These are phyloP conservation scores for Polyommatus iphigenia DNA, from an alignment of 2,888 invertebrate species.

Conservation along the genomic window DNA sequence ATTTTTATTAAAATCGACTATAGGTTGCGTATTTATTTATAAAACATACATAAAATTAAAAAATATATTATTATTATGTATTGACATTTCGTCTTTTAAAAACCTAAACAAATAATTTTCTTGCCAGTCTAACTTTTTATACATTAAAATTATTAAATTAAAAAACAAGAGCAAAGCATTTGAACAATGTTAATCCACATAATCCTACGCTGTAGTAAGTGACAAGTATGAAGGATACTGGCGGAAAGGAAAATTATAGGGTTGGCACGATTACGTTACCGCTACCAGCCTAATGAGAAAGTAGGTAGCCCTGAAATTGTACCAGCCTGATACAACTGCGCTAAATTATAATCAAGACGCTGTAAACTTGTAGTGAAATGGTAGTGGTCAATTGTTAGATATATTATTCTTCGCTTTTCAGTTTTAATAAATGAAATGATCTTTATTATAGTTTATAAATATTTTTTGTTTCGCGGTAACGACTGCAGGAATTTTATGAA, in stretches of 20 bases:
- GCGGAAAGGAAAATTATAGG: constrained; percentile 70
- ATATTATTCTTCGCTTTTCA: too few species aligned
- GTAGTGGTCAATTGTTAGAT: too few species aligned
- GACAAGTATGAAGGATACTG: constrained; percentile 44
- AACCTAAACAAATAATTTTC: too few species aligned
- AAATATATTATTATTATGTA: not conserved
- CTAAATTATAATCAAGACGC: constrained; percentile 4
- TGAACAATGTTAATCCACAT: not conserved
- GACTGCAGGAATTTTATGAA: too few species aligned
- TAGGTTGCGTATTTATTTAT: not conserved
- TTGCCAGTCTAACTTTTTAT: too few species aligned
- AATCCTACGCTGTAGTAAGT: constrained; percentile 35
- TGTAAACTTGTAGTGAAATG: not conserved
- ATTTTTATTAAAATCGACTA: not conserved
- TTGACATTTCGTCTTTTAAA: too few species aligned
- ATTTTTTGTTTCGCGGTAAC: too few species aligned
- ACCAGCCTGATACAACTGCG: constrained; percentile 33
- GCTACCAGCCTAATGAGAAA: constrained; percentile 64
- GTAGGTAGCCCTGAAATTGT: constrained; percentile 60
- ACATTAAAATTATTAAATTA: not conserved
- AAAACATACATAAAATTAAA: not conserved
- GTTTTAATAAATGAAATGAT: too few species aligned
- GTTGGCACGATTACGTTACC: constrained; percentile 63
- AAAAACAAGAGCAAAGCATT: not conserved
- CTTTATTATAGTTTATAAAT: too few species aligned